These are phyloP conservation scores for Drosophila nasuta DNA, from an alignment of 1,140 invertebrate species.

Conservation along the genomic window DNA sequence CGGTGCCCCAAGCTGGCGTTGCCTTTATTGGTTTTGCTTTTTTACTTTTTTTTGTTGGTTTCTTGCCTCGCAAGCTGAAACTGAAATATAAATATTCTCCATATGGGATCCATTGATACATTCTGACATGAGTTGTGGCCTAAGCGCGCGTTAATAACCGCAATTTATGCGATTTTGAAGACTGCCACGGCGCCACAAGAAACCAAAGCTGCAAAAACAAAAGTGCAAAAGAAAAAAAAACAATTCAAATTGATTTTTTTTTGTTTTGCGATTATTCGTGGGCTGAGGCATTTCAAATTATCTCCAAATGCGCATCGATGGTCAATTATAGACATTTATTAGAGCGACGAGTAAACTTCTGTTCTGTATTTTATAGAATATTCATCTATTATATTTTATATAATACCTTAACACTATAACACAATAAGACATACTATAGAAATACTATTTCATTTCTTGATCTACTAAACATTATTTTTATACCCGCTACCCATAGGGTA, in stretches of 20 bases:
- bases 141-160: conserved; percentile 81
- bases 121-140: conserved; percentile 82
- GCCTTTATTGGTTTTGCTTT: conserved; percentile 68
- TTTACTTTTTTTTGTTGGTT: too few species aligned
- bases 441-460: too few species aligned
- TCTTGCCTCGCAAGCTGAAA: background rate
- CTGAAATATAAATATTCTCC: conserved; percentile 81
- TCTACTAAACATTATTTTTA: too few species aligned
- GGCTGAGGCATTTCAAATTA: conserved; percentile 9
- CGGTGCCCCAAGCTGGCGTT: conserved; percentile 37
- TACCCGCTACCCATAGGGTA: too few species aligned
- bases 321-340: too few species aligned
- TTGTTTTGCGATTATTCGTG: background rate
- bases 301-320: background rate
- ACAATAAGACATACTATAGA: too few species aligned
- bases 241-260: conserved; percentile 31
- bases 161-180: conserved; percentile 81
- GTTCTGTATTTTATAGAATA: too few species aligned
- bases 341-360: background rate
- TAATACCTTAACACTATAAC: too few species aligned
- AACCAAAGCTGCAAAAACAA: background rate
- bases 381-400: too few species aligned
- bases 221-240: background rate
- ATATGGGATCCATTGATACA: conserved; percentile 77
- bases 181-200: conserved; percentile 44